Base-by-base conservation (phyloP, 2,888 invertebrate genomes). In the Orthosia gracilis region DNA sequence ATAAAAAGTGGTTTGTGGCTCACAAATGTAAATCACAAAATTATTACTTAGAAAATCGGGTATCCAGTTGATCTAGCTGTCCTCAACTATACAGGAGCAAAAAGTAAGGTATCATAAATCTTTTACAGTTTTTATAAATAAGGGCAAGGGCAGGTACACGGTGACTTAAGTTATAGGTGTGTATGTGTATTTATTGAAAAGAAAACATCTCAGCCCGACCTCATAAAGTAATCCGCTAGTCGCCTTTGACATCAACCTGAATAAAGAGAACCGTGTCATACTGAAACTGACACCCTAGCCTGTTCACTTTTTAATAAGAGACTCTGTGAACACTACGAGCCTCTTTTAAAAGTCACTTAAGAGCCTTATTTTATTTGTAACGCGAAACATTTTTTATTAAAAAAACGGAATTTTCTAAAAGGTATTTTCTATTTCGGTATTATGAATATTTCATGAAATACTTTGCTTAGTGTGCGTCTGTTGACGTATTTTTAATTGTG, bases 371-470 rank as follows among this genome's bases (percentile, higher is more conserved):
- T 69, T 62, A 72, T 80, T 71, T 80, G 54, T 63, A 74, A 76
- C 68, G 13, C 11, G 55, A 76, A 73, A 72, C 75, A 63, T 76
- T 86, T 85, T 77, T 49, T 69, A 49, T 59, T 40, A 18, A 70
- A 61, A 67, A 76, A 81, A 76, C 66, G 9, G 59, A 50, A 67
- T 63, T 84, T 73, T n/a, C n/a, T n/a, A n/a, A n/a, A n/a, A n/a
- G n/a, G n/a, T n/a, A n/a, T n/a, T n/a, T n/a, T n/a, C n/a, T n/a
- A n/a, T n/a, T n/a, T n/a, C n/a, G n/a, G n/a, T n/a, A n/a, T 54
- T 61, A 78, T 87, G 78, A 85, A 87, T 85, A 78, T 85, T 87
- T 82, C 70, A 85, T 85, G 85, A 76, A 78, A 67, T 78, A 73
- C 85, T 77, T 73, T 64, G 65, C 77, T 70, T 77, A 61, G 61